Base-by-base conservation (phyloP, 2,113 vertebrate genomes). In the Leucopsar rothschildi region DNA sequence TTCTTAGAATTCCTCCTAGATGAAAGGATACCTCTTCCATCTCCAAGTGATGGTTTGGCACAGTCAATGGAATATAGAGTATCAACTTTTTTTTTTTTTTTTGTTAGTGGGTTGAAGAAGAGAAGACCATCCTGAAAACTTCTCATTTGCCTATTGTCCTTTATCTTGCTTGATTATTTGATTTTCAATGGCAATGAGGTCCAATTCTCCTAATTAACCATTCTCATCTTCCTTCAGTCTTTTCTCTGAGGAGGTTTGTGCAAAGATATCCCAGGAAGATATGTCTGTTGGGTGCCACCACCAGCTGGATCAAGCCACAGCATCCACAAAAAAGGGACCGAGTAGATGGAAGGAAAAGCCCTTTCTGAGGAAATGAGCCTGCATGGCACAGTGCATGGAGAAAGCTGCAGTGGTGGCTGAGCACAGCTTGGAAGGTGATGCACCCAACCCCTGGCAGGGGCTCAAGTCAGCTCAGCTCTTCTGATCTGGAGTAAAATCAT, bases 211-310 rank as follows among this genome's bases (percentile, higher is more conserved):
- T 35, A 20, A 81, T 31, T 7, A 29, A 6, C 14, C 19, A 10
- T 66, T 93, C 28, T 24, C 27, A 27, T 29, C n/a, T 71, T 65
- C 63, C 23, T 78, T 40, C 50, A 50, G 8, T 11, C 49, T 39
- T 53, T 86, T 12, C 10, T 45, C 3, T 6, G 37, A 12, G 4
- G 25, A 70, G 6, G 8, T 12, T 28, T 39, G 15, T 50, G 18
- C 33, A 70, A 31, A 70, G 33, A 39, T 18, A 9, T 31, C 14
- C 39, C 42, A 66, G 65, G 20, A 81, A n/a, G 22, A 59, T 6
- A 4, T 0, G 0, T 24, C 33, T 55, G 16, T 21, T 70, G 55
- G 47, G 21, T 80, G 35, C 5, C 44, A 25, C 49, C 42, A 57
- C 4, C 45, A 59, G 17, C 13, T 13, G 9, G 16, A 29, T 59